Evolutionary conservation across 2,888 invertebrate species (phyloP), one percentile per base, ranked within the genome.

Genomic region (Metalampra italica): DNA sequence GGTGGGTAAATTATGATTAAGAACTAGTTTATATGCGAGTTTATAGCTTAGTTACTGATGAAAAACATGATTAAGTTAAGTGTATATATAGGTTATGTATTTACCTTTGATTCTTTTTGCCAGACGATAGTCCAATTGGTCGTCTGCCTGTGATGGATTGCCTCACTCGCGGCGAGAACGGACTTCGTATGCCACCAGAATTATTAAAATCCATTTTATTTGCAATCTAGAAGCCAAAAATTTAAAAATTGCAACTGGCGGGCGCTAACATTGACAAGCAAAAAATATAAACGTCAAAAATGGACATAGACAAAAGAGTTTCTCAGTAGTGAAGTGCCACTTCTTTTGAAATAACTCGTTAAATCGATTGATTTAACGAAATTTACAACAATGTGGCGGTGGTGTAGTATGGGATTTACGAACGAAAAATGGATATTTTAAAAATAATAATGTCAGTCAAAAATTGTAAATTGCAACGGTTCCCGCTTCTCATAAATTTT

Each of bases 151-250:
- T 54, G 36, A 85, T 67, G 1, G 85, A 79, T 64, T 84, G 84
- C 45, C 81, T 68, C 11, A 88, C 78, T 51, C 88, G 71, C 30
- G 88, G 88, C 30, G 88, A 88, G 62, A 88, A 88, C 0, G 88
- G 88, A 52, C 88, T 88, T 54, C 72, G 74, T 71, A 85, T 79
- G 8, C 81, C 80, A 50, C 86, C 82, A 30, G 83, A 76, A 53
- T 68, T 85, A 56, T 68, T 74, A 52, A 69, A 86, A 74, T 87
- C 87, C 88, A 88, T 84, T 46, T 43, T 53, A 51, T 29, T 40
- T 30, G 38, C 5, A 12, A 36, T 36, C 7, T 36, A 36, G 3
- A 36, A 36, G 7, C 5, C 22, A 36, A n/a, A 9, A 45, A 36
- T 43, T 47, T 49, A 53, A 51, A 49, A 15, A 47, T 45, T 59